A percentile compares a stretch with the other conserved stretches of the same genome.
Conservation (phyloP, 2,888 invertebrate genomes). For the Caenorhabditis parvicauda region DNA sequence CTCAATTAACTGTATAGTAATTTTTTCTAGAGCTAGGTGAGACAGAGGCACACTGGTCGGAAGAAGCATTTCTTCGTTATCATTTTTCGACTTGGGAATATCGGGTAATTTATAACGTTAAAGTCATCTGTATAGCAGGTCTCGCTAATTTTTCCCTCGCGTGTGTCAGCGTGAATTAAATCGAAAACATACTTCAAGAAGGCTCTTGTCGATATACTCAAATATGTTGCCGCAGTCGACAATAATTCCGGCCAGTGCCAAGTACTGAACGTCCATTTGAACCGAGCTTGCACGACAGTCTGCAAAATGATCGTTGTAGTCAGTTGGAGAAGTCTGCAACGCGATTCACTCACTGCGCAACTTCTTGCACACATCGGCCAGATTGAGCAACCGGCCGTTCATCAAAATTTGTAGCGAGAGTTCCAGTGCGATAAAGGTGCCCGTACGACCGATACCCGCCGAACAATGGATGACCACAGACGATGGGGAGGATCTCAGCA, state of each 20-base stretch:
- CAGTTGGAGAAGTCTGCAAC: no score
- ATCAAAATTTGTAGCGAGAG: conserved; percentile 11
- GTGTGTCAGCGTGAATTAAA: background rate
- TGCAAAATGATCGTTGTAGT: background rate
- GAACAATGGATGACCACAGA: conserved; percentile 47
- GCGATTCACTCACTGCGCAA: conserved; percentile 15
- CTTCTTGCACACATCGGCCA: conserved; percentile 6
- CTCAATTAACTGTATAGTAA: no score
- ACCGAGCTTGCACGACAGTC: conserved; percentile 16
- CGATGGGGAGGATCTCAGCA: no score
- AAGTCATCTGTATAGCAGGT: no score
- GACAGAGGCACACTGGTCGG: no score
- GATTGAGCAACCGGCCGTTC: conserved; percentile 6
- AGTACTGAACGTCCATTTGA: conserved; percentile 23
- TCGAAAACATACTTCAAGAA: background rate
- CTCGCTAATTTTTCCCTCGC: no score
- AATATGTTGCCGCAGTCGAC: conserved; percentile 15
- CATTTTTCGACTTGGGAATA: no score
- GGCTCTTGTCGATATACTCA: conserved; percentile 11
- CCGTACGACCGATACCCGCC: conserved; percentile 47
- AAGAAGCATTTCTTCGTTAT: no score
- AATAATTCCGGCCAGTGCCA: conserved; percentile 13
- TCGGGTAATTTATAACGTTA: no score
- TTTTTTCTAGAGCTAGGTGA: no score
- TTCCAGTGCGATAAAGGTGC: conserved; percentile 28